Conservation (phyloP, 1,140 invertebrate species). For the Kradibia gibbosae region DNA sequence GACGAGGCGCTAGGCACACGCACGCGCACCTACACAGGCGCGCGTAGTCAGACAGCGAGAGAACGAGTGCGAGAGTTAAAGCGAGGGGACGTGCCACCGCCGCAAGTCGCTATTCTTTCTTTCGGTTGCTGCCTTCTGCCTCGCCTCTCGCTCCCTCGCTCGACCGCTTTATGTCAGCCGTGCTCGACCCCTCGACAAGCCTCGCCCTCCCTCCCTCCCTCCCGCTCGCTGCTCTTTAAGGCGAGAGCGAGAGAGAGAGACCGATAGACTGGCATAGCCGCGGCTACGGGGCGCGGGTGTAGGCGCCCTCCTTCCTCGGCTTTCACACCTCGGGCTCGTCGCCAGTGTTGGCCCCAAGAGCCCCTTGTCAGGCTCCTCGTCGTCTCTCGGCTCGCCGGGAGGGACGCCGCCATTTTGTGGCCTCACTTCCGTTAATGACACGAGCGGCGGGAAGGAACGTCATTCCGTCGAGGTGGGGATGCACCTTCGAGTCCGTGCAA, state of each 20-base stretch:
- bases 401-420: conserved; percentile 68
- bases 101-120: conserved; percentile 45
- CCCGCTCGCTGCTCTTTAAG: conserved; percentile 25
- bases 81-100: conserved; percentile 37
- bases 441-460: conserved; percentile 62
- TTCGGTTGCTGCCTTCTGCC: conserved; percentile 47
- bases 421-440: conserved; percentile 68
- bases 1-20: conserved; percentile 38
- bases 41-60: not conserved
- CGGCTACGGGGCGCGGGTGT: conserved; percentile 44
- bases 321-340: conserved; percentile 63
- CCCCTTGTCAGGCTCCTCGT: conserved; percentile 19
- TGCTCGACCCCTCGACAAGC: conserved; percentile 39
- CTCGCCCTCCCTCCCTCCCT: conserved; percentile 33
- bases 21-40: not conserved
- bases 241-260: not conserved
- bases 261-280: not conserved
- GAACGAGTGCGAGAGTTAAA: not conserved
- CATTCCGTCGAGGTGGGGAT: conserved; percentile 53
- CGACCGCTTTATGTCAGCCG: conserved; percentile 32
- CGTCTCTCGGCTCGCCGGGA: conserved; percentile 39
- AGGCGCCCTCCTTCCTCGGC: conserved; percentile 57
- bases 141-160: conserved; percentile 30
- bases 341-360: conserved; percentile 9
- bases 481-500: conserved; percentile 16